Base-by-base conservation (phyloP, 2,113 vertebrate genomes). In the Bubo blakistoni region DNA sequence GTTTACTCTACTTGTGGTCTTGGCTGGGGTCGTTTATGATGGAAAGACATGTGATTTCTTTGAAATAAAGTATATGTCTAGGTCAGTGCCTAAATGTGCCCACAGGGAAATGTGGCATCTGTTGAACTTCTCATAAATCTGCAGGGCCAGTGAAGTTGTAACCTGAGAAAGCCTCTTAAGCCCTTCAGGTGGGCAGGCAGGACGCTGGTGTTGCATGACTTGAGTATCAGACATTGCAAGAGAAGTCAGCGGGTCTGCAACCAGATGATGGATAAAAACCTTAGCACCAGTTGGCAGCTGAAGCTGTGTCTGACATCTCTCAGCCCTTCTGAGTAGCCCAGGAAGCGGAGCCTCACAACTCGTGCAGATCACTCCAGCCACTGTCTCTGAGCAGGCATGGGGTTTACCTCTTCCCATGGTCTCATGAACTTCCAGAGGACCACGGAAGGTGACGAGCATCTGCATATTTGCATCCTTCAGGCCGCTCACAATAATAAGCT, bases 281-380 rank as follows among this genome's bases (percentile, higher is more conserved):
- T 73, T 12, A 65, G 40, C 27, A 11, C 2, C 1, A 9, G 49
- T 2, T 16, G 58, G 51, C 52, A 78, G 25, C 63, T 34, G 32
- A 7, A 52, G 51, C 27, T 21, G 40, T 3, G 10, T 5, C 46
- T 71, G 76, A 22, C 46, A 51, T 46, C 58, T 52, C 46, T 65
- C 11, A 82, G 22, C 16, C 40, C 21, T 40, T 51, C 13, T 61
- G 47, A n/a, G 40, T 25, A 78, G n/a, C 34, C 5, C 15, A 2
- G 15, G 26, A 51, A 54, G 44, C 62, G 19, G 20, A 58, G 29
- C 57, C 26, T 67, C 44, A 3, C 84, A 25, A 1, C 12, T 21
- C 2, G 0, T 1, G 10, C 30, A 10, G 46, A 10, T 26, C 47
- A 4, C 49, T 52, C 6, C 47, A 63, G 24, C 30, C 7, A 0